Evolutionary conservation across 35 echinoderm and acorn worm genomes (phyloP), one percentile per base, ranked within the genome.

Genomic region (Heliocidaris erythrogramma): DNA sequence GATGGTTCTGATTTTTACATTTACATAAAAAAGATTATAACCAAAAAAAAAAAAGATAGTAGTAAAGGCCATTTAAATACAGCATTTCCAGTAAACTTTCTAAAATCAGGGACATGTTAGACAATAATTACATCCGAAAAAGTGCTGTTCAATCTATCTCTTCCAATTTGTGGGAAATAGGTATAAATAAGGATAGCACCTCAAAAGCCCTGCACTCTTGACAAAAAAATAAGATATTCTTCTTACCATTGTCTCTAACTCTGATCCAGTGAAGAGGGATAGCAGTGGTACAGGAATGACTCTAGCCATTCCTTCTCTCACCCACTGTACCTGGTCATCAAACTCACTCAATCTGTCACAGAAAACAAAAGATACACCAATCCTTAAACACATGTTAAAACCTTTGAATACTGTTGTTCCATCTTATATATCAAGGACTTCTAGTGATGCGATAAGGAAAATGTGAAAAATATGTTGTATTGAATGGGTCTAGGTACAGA

Each of bases 311-410:
- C 98, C 98, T 94, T 99, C 97, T 24, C 98, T 93, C 65, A 99
- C 98, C 98, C 98, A 99, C 30, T 99, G 98, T 2, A 97, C 96
- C 88, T 99, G 98, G 30, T 99, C 98, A 94, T 96, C 97, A 97
- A 99, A 99, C 92, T 99, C 98, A 94, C 94, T 96, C 59, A 99
- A 95, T 88, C 98, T 99, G 90, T 47, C 59, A 56, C 18, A 31
- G n/a, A 32, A 56, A 30, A 95, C 16, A 50, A 91, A 91, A 95
- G 11, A 91, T 3, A 52, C 49, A 52, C 49, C 14, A 56, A 56
- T 56, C 2, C 14, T 9, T 13, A 56, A 56, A 56, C 9, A 56
- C 52, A 56, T 56, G 52, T 56, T 56, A 2, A 56, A 56, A 10
- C 52, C 14, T 56, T 56, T 10, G 9, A 56, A 10, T 56, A 13